Percentiles rank a stretch among this genome's conserved stretches.
These are phyloP conservation scores for Turnix velox DNA, from an alignment of 2,113 vertebrate genomes.

Conservation along the genomic window DNA sequence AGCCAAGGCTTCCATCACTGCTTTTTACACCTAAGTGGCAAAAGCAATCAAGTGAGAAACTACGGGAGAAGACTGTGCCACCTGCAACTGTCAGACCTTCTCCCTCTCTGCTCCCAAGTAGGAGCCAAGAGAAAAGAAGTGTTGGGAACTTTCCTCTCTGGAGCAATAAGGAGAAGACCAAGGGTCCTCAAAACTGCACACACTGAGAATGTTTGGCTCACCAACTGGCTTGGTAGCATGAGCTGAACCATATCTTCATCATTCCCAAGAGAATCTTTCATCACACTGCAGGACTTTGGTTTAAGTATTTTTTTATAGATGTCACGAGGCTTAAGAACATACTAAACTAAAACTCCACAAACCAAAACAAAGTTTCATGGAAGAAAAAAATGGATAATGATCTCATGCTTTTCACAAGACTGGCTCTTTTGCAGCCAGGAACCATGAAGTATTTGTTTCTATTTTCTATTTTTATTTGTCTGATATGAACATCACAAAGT, in stretches of 20 bases:
- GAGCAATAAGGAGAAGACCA: neutral
- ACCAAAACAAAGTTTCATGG: neutral
- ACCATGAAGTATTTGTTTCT: conserved; percentile 6
- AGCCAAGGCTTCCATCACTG: neutral
- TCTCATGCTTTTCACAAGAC: neutral
- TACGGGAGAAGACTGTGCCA: neutral
- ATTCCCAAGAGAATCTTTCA: neutral
- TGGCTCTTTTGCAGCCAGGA: conserved; percentile 1
- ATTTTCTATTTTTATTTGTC: conserved; percentile 3
- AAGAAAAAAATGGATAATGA: neutral
- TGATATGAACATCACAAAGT: neutral
- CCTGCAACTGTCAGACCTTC: neutral
- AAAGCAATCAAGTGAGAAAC: neutral
- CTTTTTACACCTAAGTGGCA: neutral
- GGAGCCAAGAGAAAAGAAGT: neutral
- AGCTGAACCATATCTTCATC: neutral
- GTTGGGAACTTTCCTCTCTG: neutral
- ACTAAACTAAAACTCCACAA: neutral
- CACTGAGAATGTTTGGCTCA: neutral
- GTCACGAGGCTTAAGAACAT: neutral
- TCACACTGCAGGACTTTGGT: neutral
- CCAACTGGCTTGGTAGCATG: rapidly evolving
- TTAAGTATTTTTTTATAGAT: neutral
- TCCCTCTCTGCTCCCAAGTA: neutral
- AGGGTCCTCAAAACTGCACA: neutral